Evolutionary conservation across 2,113 vertebrate genomes (phyloP), one percentile per base, ranked within the genome.

Genomic region (Myrmecobius fasciatus): DNA sequence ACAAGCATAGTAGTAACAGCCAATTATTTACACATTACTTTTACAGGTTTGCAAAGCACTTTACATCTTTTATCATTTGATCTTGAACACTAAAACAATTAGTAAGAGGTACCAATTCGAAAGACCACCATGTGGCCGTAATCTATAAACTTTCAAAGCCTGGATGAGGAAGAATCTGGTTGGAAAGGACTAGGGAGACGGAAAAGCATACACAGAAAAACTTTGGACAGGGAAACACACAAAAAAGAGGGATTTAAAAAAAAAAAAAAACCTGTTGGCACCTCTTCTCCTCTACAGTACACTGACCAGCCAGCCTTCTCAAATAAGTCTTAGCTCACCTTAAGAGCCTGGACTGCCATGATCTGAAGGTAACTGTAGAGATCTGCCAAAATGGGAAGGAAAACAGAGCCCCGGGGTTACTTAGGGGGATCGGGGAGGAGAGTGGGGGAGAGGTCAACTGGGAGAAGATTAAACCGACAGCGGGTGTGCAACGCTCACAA

Each of bases 401-500:
- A 75, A 75, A n/a, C 60, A n/a, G 31, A 17, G 60, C 60, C 60
- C 60, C 60, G 31, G 60, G 60, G 31, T 75, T 2, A n/a, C 60
- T 28, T 26, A 25, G 54, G 26, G 56, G 28, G 56, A 51, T 51
- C 6, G 8, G 53, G 25, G 26, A 26, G 54, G 9, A 2, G 46
- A 22, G 54, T 60, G 8, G 67, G 46, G n/a, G 67, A 52, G 91
- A 92, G 91, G 95, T 92, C 92, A 89, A 47, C n/a, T 0, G 46
- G 89, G 53, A 89, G 75, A 53, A 31, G 89, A 75, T 31, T 31
- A 31, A 28, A 12, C 54, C 54, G 26, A 56, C 31, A 67, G 88
- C 91, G 93, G 90, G 96, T 49, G 51, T 49, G 92, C 92, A 49
- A 28, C 91, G 24, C 25, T 90, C 67, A 43, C 12, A 67, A 95